phyloP scores from a whole-genome alignment of 2,888 invertebrate genomes.

The Chelonus formosanus region DNA sequence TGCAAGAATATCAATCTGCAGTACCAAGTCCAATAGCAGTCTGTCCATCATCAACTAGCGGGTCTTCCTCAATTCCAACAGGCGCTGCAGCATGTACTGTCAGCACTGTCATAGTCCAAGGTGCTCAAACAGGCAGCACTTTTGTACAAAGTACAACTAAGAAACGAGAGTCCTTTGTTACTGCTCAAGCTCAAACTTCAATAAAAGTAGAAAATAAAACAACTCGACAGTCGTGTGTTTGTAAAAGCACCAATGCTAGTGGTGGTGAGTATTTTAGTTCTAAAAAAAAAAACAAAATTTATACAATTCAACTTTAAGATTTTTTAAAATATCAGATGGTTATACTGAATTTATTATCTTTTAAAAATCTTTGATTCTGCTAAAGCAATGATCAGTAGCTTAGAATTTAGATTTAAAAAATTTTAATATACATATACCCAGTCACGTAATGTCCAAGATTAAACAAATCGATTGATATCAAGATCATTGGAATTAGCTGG shows the following conservation, averaged over 20 bases:
- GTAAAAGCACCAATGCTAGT: conserved; percentile 53
- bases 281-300: too few species aligned
- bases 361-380: too few species aligned
- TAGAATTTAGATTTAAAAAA: too few species aligned
- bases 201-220: conserved; percentile 60
- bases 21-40: conserved; percentile 57
- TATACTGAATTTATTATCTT: too few species aligned
- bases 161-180: conserved; percentile 58
- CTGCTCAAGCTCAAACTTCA: conserved; percentile 57
- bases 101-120: conserved; percentile 52
- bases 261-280: conserved; percentile 16
- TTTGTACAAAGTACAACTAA: conserved; percentile 51
- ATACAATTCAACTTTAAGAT: too few species aligned
- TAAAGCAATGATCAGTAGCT: too few species aligned
- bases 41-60: conserved; percentile 63
- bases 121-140: conserved; percentile 44
- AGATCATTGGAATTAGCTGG: too few species aligned
- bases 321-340: too few species aligned
- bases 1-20: conserved; percentile 66
- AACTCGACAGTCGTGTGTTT: conserved; percentile 56
- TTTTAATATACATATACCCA: too few species aligned
- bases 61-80: conserved; percentile 53
- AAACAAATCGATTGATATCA: too few species aligned
- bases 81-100: conserved; percentile 51
- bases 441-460: too few species aligned